These are phyloP conservation scores for Folsomia candida DNA, from an alignment of 2,888 invertebrate genomes.

Conservation along the genomic window DNA sequence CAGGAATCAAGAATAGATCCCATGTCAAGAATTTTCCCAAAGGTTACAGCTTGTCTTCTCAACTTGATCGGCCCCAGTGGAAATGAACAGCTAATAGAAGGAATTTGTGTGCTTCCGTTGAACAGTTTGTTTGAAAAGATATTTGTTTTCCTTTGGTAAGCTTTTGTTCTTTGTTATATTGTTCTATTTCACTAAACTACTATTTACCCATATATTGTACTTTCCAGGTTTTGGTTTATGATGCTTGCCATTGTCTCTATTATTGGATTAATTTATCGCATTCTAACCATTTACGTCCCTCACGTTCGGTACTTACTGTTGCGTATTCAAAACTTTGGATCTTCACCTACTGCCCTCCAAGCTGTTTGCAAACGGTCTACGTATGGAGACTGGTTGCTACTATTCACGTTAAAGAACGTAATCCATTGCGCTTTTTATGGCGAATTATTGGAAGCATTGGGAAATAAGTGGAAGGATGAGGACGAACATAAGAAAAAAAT, in stretches of 20 bases:
- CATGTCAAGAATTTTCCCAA: background rate
- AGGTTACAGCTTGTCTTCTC: background rate
- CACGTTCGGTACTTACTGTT: background rate
- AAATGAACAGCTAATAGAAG: background rate
- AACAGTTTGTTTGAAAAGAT: background rate
- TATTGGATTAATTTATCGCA: slow-evolving; percentile 1
- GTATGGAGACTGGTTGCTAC: slow-evolving; percentile 6
- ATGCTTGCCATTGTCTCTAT: background rate
- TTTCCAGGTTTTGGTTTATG: background rate
- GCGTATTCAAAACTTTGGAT: background rate
- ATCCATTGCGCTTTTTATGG: background rate
- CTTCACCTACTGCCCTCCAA: no score
- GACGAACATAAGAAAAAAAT: no score
- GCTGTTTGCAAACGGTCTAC: background rate
- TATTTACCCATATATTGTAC: background rate
- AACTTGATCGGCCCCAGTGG: background rate
- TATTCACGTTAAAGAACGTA: background rate
- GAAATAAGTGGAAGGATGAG: no score
- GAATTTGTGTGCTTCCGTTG: background rate
- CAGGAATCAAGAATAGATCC: background rate
- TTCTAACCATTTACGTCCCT: background rate
- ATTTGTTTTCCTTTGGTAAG: background rate
- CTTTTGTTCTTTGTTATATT: background rate
- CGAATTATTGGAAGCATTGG: background rate
- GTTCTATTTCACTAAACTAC: background rate